Evolutionary conservation across 1,140 invertebrate species (phyloP).

Genomic region (Pachyrhynchus sulphureomaculatus): DNA sequence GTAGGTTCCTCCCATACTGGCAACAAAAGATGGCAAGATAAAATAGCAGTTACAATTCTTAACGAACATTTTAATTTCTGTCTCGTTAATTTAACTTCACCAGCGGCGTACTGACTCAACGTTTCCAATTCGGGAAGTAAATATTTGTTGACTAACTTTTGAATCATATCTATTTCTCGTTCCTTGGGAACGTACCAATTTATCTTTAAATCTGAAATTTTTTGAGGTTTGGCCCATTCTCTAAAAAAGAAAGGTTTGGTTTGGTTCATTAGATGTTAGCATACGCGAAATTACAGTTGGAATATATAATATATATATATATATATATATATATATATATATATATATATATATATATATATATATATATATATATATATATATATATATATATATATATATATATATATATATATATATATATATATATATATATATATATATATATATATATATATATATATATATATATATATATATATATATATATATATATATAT

Average conservation of each 20-base stretch:
- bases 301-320: too few relatives aligned
- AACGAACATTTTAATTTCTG: constrained; percentile 51
- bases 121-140: constrained; percentile 57
- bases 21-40: constrained; percentile 60
- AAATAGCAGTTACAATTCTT: constrained; percentile 54
- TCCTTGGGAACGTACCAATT: constrained; percentile 76
- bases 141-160: constrained; percentile 67
- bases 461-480: too few relatives aligned
- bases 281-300: too few relatives aligned
- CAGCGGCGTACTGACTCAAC: constrained; percentile 56
- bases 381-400: too few relatives aligned
- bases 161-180: constrained; percentile 67
- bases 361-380: too few relatives aligned
- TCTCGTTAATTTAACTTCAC: constrained; percentile 45
- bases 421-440: too few relatives aligned
- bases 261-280: too few relatives aligned
- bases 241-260: constrained; percentile 54
- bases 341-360: too few relatives aligned
- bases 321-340: too few relatives aligned
- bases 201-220: constrained; percentile 66
- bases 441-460: too few relatives aligned
- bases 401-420: too few relatives aligned
- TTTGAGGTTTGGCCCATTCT: constrained; percentile 77
- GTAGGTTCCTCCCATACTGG: constrained; percentile 63
- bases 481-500: too few relatives aligned